A percentile compares a stretch with the other conserved stretches of the same genome.
These are phyloP conservation scores for Ommatoiulus sabulosus DNA, from an alignment of 2,888 invertebrate species.

Conservation along the genomic window DNA sequence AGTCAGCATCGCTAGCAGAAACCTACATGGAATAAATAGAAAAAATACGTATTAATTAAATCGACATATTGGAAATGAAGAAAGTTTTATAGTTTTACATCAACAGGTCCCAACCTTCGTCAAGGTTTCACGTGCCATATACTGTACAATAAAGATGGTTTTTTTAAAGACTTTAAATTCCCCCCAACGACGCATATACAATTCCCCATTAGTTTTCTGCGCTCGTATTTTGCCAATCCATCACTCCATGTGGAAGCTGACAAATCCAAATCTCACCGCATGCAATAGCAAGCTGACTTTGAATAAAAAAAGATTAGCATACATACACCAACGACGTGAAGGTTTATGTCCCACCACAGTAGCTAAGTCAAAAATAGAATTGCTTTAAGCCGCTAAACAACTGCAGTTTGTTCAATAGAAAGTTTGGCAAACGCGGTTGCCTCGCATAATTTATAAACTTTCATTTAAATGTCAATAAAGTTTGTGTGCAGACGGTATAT, in stretches of 20 bases:
- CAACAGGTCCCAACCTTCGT: too few species aligned
- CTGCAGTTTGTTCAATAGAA: background rate
- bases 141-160: too few species aligned
- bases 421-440: background rate
- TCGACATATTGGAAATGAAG: too few species aligned
- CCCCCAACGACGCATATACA: background rate
- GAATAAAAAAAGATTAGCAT: slow-evolving; percentile 22
- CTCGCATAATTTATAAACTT: slow-evolving; percentile 22
- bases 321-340: background rate
- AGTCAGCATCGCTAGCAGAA: slow-evolving; percentile 95
- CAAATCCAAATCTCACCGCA: slow-evolving; percentile 25
- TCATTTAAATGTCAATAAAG: slow-evolving; percentile 17
- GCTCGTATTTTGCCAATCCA: slow-evolving; percentile 47
- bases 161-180: background rate
- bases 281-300: background rate
- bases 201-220: slow-evolving; percentile 15
- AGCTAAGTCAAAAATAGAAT: slow-evolving; percentile 5
- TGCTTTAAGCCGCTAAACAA: slow-evolving; percentile 22
- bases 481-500: background rate
- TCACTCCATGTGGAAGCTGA: slow-evolving; percentile 24
- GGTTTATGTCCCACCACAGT: slow-evolving; percentile 14
- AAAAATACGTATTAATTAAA: slow-evolving; percentile 60
- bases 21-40: slow-evolving; percentile 86
- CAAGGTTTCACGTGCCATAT: background rate
- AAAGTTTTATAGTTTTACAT: background rate